Percentiles rank a stretch among this genome's conserved stretches.
These are phyloP conservation scores for Macaca nemestrina DNA, from an alignment of 2,113 vertebrate species.

Conservation along the genomic window DNA sequence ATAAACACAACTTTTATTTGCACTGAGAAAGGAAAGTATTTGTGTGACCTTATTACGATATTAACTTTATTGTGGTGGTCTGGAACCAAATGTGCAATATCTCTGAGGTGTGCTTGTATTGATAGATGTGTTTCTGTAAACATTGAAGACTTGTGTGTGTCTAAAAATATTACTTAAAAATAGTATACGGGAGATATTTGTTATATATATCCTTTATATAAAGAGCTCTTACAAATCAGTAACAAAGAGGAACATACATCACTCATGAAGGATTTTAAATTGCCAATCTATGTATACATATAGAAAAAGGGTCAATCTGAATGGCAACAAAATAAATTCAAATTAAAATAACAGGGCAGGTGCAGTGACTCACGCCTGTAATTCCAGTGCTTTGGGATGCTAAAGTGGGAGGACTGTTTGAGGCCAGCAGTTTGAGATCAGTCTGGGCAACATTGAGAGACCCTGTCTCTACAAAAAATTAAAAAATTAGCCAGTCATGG, in stretches of 20 bases:
- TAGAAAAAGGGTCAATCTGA: not conserved
- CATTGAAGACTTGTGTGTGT: not conserved
- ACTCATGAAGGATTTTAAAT: not conserved
- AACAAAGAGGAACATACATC: not conserved
- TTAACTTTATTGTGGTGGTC: not conserved
- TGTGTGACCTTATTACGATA: not conserved
- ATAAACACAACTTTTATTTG: not conserved
- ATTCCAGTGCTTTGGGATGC: too few relatives aligned
- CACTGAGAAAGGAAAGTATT: not conserved
- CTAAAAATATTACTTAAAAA: not conserved
- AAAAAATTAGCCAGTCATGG: too few relatives aligned
- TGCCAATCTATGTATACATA: not conserved
- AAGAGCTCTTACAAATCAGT: not conserved
- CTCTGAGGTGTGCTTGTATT: not conserved
- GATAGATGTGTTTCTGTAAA: not conserved
- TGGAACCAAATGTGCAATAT: not conserved
- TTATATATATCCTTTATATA: not conserved
- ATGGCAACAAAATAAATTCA: not conserved
- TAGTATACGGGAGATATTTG: not conserved
- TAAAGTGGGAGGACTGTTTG: too few relatives aligned
- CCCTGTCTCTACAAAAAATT: too few relatives aligned
- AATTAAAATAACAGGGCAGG: not conserved
- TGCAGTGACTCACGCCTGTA: too few relatives aligned
- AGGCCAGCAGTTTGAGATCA: too few relatives aligned
- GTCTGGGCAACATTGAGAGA: too few relatives aligned